Evolutionary conservation across 2,113 vertebrate genomes (phyloP).

Genomic region (Telmatochromis brachygnathus): DNA sequence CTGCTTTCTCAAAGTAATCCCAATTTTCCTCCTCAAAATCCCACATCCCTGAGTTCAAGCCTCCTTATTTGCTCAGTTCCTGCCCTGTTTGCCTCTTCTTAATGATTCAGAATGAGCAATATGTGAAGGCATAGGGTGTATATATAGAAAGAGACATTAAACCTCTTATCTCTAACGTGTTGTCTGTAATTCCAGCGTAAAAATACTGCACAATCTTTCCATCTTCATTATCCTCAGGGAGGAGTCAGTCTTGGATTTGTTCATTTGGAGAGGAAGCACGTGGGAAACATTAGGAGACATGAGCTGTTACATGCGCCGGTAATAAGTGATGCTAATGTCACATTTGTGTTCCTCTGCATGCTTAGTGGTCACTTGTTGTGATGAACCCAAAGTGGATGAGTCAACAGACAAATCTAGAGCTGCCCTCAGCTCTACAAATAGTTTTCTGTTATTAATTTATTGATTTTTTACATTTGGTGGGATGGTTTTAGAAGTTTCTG

Average conservation of each 20-base stretch:
- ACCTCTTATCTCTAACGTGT: background rate
- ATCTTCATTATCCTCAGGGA: background rate
- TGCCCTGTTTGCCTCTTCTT: background rate
- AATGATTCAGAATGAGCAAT: background rate
- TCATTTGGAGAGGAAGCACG: background rate
- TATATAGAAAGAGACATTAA: background rate
- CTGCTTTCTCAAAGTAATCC: background rate
- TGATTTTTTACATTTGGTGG: rapidly evolving
- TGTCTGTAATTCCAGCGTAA: slow-evolving; percentile 6
- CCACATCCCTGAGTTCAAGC: background rate
- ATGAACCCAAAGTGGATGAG: background rate
- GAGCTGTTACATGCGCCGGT: background rate
- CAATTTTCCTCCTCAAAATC: background rate
- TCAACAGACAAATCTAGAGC: background rate
- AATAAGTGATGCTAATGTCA: background rate
- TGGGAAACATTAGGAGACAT: background rate
- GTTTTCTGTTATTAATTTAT: rapidly evolving
- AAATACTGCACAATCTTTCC: background rate
- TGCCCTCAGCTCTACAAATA: too few species aligned
- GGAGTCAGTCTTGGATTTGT: background rate
- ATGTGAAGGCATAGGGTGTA: background rate
- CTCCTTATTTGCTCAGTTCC: background rate
- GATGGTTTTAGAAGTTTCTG: background rate
- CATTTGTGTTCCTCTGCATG: background rate
- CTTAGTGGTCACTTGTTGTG: background rate